These are phyloP conservation scores for Geococcyx californianus DNA, from an alignment of 2,113 vertebrate genomes.

Conservation along the genomic window DNA sequence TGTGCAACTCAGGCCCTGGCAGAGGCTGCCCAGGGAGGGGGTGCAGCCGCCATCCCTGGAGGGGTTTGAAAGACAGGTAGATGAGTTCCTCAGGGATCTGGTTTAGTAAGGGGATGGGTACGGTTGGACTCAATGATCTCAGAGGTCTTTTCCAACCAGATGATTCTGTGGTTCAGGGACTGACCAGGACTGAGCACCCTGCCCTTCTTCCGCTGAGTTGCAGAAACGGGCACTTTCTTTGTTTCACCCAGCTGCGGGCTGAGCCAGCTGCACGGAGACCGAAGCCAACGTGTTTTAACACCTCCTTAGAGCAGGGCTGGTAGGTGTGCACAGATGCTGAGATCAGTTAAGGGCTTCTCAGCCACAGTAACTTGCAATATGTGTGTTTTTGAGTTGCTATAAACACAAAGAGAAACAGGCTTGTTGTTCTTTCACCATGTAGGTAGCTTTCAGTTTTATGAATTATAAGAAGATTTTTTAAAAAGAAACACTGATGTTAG, in stretches of 20 bases:
- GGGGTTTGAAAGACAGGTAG: too few relatives aligned
- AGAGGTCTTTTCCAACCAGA: too few relatives aligned
- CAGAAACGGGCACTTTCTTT: not conserved
- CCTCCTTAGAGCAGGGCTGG: not conserved
- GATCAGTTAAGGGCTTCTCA: not conserved
- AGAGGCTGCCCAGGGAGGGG: too few relatives aligned
- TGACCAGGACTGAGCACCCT: not conserved
- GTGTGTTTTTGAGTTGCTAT: not conserved
- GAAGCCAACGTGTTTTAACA: not conserved
- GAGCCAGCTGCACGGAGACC: not conserved
- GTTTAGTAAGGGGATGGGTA: too few relatives aligned
- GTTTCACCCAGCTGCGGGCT: not conserved
- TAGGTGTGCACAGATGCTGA: not conserved
- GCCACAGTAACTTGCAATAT: not conserved
- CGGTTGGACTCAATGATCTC: too few relatives aligned
- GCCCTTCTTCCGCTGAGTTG: not conserved
- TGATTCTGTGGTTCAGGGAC: too few relatives aligned
- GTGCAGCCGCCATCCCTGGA: too few relatives aligned
- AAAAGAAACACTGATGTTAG: not conserved
- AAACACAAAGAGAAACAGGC: not conserved
- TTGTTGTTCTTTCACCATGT: not conserved
- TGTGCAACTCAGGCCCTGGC: rapidly evolving
- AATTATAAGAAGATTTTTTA: not conserved
- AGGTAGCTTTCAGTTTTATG: not conserved
- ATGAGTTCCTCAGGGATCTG: too few relatives aligned